Evolutionary conservation across 2,113 vertebrate genomes (phyloP), one percentile per base, ranked within the genome.

Genomic region (Scopus umbretta): DNA sequence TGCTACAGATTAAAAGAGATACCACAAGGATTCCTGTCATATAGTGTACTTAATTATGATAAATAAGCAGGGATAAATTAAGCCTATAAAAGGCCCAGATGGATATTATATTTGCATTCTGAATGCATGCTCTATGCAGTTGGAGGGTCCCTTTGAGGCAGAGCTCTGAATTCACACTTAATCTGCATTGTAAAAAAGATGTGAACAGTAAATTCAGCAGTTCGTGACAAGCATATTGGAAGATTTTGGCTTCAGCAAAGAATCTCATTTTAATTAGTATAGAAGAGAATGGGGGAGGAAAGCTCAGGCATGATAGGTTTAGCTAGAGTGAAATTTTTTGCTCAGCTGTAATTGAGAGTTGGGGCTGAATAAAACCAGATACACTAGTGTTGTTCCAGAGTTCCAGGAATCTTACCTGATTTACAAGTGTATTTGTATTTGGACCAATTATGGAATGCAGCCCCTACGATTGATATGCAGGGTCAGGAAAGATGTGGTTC

Each of bases 21-120:
- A 91, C 88, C 93, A 88, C 95, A 95, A 81, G 75, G 80, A 96
- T 85, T 95, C 87, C 89, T 94, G 94, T 95, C 84, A 94, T 93
- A 93, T 80, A 76, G 79, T 92, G 74, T 59, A 73, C 67, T 95
- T 97, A 92, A 96, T 97, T 92, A 90, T 90, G 86, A 96, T 89
- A 94, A 95, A 94, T 94, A 96, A 92, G 73, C 59, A 89, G 11
- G 34, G 72, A 96, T 85, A 91, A 96, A 96, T 96, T 93, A 94
- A 96, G 80, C 63, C 62, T 80, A 80, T 86, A 86, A 92, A 97
- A 93, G 42, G n/a, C 80, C 85, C 79, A 91, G 84, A 88, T 95
- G 90, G 68, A 86, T 95, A 95, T 92, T 96, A 63, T 91, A 81
- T 89, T 97, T 92, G 81, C 76, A 96, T 94, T 19, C 23, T 63